A percentile compares a stretch with the other conserved stretches of the same genome.
These are phyloP conservation scores for Anthonomus grandis DNA, from an alignment of 1,140 invertebrate genomes.

Conservation along the genomic window DNA sequence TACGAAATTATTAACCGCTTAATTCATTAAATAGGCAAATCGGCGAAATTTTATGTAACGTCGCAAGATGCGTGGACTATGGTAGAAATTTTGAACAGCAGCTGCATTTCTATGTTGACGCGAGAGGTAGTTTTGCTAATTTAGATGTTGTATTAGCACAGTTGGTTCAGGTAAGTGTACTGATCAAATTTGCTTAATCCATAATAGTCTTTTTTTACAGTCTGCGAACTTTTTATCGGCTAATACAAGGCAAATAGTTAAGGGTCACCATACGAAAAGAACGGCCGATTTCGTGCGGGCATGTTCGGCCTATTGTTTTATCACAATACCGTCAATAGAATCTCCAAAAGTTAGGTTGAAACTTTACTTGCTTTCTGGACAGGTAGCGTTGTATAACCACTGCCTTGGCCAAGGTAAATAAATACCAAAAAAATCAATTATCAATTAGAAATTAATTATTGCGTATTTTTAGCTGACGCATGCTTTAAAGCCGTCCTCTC, in stretches of 20 bases:
- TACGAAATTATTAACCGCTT: background rate
- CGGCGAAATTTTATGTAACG: slow-evolving; percentile 74
- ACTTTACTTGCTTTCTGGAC: slow-evolving; percentile 82
- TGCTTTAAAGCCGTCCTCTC: slow-evolving; percentile 87
- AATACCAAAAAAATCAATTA: slow-evolving; percentile 4
- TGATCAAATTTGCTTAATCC: background rate
- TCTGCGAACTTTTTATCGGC: slow-evolving; percentile 77
- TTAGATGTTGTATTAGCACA: slow-evolving; percentile 81
- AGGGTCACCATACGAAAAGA: slow-evolving; percentile 75
- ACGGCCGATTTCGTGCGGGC: slow-evolving; percentile 83
- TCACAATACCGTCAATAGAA: slow-evolving; percentile 90
- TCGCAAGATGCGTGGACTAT: slow-evolving; percentile 77
- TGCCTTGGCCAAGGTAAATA: slow-evolving; percentile 80
- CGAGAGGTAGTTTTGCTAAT: slow-evolving; percentile 83
- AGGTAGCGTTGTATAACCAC: slow-evolving; percentile 85
- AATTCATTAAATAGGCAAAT: slow-evolving; percentile 61
- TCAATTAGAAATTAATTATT: too few relatives aligned
- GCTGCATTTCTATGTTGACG: slow-evolving; percentile 90
- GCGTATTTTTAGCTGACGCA: slow-evolving; percentile 70
- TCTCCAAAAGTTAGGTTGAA: slow-evolving; percentile 72
- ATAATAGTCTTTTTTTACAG: slow-evolving; percentile 46
- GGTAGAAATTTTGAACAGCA: slow-evolving; percentile 86
- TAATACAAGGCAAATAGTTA: slow-evolving; percentile 68
- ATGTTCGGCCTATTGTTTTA: slow-evolving; percentile 93
- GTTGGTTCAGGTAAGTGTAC: slow-evolving; percentile 69